Percentiles rank a stretch among this genome's conserved stretches.
These are phyloP conservation scores for Cryptops parisi DNA, from an alignment of 2,888 invertebrate genomes.

Conservation along the genomic window DNA sequence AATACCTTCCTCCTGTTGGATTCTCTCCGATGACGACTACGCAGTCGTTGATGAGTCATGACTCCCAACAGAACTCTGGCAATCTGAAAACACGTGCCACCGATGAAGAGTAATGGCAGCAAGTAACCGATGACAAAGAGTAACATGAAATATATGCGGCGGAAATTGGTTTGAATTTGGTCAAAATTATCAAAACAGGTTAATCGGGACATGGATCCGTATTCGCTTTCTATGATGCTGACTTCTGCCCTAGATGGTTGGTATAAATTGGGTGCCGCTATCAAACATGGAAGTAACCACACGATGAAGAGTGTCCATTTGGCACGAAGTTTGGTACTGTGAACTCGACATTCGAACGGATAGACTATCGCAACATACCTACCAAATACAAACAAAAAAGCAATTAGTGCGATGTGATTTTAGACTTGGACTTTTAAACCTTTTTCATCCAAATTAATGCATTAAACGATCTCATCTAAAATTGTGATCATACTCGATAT, in stretches of 20 bases:
- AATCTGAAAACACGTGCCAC: constrained; percentile 26
- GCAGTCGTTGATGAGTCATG: too few relatives aligned
- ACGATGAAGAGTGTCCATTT: constrained; percentile 30
- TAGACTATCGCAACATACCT: constrained; percentile 37
- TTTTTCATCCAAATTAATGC: too few relatives aligned
- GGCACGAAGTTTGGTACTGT: constrained; percentile 29
- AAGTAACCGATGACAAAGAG: constrained; percentile 33
- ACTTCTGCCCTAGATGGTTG: constrained; percentile 24
- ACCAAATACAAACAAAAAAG: too few relatives aligned
- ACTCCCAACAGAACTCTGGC: constrained; percentile 23
- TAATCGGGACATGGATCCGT: constrained; percentile 30
- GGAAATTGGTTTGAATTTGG: constrained; percentile 30
- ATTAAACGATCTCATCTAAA: too few relatives aligned
- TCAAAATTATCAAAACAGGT: constrained; percentile 33
- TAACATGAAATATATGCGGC: constrained; percentile 31
- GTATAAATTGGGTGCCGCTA: constrained; percentile 26
- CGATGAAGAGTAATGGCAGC: constrained; percentile 31
- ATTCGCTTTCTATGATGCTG: constrained; percentile 26
- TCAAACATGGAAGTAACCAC: constrained; percentile 31
- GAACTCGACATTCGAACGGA: constrained; percentile 32
- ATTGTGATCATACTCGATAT: too few relatives aligned
- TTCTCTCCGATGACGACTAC: too few relatives aligned
- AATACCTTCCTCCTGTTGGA: too few relatives aligned
- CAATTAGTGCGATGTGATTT: too few relatives aligned
- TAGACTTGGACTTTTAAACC: too few relatives aligned